Conservation (phyloP, 2,113 vertebrate species). For the Elaphurus davidianus region DNA sequence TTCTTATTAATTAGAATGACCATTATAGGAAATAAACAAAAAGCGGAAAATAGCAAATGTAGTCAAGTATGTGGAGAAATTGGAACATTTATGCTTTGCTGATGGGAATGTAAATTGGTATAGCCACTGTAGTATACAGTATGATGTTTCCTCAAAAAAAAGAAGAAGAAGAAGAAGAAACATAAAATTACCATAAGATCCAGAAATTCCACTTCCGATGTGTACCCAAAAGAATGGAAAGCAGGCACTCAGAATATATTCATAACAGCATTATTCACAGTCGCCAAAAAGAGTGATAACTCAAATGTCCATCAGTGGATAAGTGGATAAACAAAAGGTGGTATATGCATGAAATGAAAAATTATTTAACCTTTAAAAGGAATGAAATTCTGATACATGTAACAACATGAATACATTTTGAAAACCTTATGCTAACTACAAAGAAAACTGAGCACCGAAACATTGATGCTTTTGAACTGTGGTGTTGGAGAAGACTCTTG, state of each 20-base stretch:
- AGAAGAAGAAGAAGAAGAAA: background rate
- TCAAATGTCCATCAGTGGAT: background rate
- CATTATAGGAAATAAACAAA: background rate
- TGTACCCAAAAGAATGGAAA: background rate
- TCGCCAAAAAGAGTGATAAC: background rate
- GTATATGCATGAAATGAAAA: background rate
- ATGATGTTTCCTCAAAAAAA: background rate
- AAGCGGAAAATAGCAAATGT: background rate
- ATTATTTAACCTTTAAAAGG: background rate
- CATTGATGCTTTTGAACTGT: background rate
- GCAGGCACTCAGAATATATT: background rate
- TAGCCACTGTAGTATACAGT: background rate
- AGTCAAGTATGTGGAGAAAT: background rate
- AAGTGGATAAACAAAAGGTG: background rate
- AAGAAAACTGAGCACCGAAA: background rate
- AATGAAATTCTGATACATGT: background rate
- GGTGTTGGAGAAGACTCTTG: background rate
- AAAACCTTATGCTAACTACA: background rate
- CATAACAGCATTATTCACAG: background rate
- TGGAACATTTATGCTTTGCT: background rate
- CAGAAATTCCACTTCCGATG: background rate
- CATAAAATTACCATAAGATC: background rate
- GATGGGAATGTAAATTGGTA: background rate
- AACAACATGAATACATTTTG: background rate
- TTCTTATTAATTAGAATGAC: background rate